Evolutionary conservation across 2,797 vertebrate genomes (phyloP).

Genomic region (Enteromius trimaculatus): DNA sequence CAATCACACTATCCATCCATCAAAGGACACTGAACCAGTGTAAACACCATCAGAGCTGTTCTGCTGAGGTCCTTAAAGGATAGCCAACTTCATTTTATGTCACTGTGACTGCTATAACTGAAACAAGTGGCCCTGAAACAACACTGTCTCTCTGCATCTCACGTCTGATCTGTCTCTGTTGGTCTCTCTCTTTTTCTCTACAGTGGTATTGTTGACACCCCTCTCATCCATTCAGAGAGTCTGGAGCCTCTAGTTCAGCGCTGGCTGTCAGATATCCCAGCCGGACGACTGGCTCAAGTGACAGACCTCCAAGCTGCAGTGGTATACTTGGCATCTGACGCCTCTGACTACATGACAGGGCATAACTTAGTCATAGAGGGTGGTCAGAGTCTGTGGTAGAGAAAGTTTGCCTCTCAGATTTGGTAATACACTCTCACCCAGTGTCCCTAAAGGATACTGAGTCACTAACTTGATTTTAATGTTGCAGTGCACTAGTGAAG

Average conservation of each 20-base stretch:
- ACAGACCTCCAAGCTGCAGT: conserved; percentile 88
- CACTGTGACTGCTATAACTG: conserved; percentile 66
- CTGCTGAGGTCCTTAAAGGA: conserved; percentile 64
- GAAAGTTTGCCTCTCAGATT: conserved; percentile 46
- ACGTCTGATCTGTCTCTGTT: conserved; percentile 68
- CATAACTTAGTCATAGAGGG: conserved; percentile 92
- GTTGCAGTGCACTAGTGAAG: conserved; percentile 8
- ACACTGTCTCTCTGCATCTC: conserved; percentile 74
- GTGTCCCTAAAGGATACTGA: neutral
- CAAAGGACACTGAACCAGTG: conserved; percentile 61
- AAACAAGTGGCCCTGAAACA: conserved; percentile 72
- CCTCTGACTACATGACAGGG: conserved; percentile 87
- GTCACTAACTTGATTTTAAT: neutral
- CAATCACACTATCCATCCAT: conserved; percentile 61
- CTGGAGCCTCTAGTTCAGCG: conserved; percentile 82
- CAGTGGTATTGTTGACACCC: conserved; percentile 88
- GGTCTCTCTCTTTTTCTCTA: conserved; percentile 63
- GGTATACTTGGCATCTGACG: conserved; percentile 88
- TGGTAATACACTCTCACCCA: conserved; percentile 25
- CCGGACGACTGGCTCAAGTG: conserved; percentile 85
- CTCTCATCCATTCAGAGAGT: conserved; percentile 83
- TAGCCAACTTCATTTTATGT: conserved; percentile 82
- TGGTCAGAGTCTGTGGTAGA: conserved; percentile 87
- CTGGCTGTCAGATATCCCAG: conserved; percentile 86
- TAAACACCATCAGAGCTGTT: conserved; percentile 68